Percentiles rank a stretch among this genome's conserved stretches.
Evolutionary conservation across 2,888 invertebrate species (phyloP).

Genomic region (Catocala sponsa): DNA sequence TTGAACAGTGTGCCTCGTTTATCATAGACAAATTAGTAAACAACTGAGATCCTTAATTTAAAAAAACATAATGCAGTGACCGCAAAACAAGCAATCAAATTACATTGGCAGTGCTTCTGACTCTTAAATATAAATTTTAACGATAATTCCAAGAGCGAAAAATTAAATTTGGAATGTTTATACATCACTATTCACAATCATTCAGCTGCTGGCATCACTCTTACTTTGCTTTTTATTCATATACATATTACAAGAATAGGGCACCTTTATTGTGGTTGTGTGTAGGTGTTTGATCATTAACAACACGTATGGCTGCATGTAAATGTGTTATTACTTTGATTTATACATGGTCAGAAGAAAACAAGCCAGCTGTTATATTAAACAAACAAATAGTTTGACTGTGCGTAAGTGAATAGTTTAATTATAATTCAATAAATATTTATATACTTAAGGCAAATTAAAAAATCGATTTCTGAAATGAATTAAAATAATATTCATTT

Average conservation of each 20-base stretch:
- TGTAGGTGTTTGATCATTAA: slow-evolving; percentile 18
- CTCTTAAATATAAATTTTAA: slow-evolving; percentile 42
- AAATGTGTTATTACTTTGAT: too few species aligned
- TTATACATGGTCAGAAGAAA: too few species aligned
- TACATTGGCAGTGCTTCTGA: slow-evolving; percentile 55
- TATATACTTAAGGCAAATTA: too few species aligned
- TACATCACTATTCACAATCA: slow-evolving; percentile 36
- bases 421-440: too few species aligned
- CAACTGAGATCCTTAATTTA: slow-evolving; percentile 57
- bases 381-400: too few species aligned
- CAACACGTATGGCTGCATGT: slow-evolving; percentile 6
- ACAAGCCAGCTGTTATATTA: too few species aligned
- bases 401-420: too few species aligned
- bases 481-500: too few species aligned
- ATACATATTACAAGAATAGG: slow-evolving; percentile 24
- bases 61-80: slow-evolving; percentile 48
- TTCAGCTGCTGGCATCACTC: slow-evolving; percentile 24
- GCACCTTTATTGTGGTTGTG: slow-evolving; percentile 21
- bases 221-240: slow-evolving; percentile 9
- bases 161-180: slow-evolving; percentile 53
- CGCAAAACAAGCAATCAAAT: slow-evolving; percentile 52
- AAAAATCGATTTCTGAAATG: too few species aligned
- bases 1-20: slow-evolving; percentile 31
- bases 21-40: slow-evolving; percentile 44
- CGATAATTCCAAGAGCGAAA: slow-evolving; percentile 41